phyloP scores from a whole-genome alignment of 2,113 vertebrate genomes.

The Okapia johnstoni region DNA sequence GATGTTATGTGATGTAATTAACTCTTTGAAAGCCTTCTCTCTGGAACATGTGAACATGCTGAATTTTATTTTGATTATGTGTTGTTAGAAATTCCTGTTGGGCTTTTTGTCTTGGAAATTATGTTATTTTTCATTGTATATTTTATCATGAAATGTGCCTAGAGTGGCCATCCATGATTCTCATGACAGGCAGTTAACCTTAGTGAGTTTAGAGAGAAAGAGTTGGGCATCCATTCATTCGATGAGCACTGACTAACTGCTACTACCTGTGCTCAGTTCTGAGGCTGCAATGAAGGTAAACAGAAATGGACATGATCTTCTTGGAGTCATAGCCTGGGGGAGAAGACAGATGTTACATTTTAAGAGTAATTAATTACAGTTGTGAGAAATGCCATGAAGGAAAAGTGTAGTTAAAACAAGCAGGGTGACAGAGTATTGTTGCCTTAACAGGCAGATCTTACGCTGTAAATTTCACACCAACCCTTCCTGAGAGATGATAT shows the following conservation, averaged over 20 bases:
- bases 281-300: background rate
- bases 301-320: background rate
- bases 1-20: background rate
- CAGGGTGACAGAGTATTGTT: background rate
- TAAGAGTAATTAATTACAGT: background rate
- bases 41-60: background rate
- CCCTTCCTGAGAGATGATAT: background rate
- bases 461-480: background rate
- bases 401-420: background rate
- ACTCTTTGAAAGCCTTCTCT: background rate
- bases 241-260: background rate
- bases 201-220: background rate
- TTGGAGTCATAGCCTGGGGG: background rate
- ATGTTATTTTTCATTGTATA: background rate
- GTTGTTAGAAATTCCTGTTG: background rate
- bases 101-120: background rate
- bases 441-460: background rate
- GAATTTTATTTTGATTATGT: background rate
- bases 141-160: background rate
- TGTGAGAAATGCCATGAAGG: background rate
- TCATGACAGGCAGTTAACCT: background rate
- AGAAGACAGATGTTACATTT: background rate
- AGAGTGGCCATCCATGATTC: background rate
- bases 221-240: background rate
- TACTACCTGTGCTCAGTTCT: background rate